Percentiles rank a stretch among this genome's conserved stretches.
Conservation (phyloP, 2,888 invertebrate species). For the Drosophila recens region DNA sequence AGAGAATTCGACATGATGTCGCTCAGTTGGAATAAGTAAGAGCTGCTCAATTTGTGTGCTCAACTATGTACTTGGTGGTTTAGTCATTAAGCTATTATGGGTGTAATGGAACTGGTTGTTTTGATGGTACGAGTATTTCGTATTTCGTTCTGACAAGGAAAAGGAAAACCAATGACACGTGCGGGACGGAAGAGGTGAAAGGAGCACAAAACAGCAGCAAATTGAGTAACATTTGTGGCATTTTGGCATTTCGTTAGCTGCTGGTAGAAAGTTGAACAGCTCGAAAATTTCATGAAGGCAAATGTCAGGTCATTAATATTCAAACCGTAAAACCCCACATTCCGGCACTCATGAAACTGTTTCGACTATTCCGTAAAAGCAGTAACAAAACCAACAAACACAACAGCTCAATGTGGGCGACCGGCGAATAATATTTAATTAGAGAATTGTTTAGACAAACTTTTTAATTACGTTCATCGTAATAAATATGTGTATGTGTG, state of each 20-base stretch:
- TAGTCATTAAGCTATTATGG: slow-evolving; percentile 76
- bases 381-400: not conserved
- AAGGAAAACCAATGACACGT: slow-evolving; percentile 38
- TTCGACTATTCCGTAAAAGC: slow-evolving; percentile 34
- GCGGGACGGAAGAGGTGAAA: slow-evolving; percentile 13
- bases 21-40: slow-evolving; percentile 65
- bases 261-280: slow-evolving; percentile 51
- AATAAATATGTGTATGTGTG: slow-evolving; percentile 4
- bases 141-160: slow-evolving; percentile 27
- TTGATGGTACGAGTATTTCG: slow-evolving; percentile 50
- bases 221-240: slow-evolving; percentile 80
- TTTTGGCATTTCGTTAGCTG: slow-evolving; percentile 18
- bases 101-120: slow-evolving; percentile 31
- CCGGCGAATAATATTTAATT: slow-evolving; percentile 76
- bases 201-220: slow-evolving; percentile 49
- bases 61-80: slow-evolving; percentile 76
- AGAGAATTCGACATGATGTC: slow-evolving; percentile 33
- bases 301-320: slow-evolving; percentile 77
- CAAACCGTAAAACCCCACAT: slow-evolving; percentile 53
- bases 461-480: slow-evolving; percentile 72
- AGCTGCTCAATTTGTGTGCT: slow-evolving; percentile 74
- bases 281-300: slow-evolving; percentile 53
- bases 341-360: slow-evolving; percentile 40
- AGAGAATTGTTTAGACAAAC: slow-evolving; percentile 79
- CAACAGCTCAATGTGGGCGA: slow-evolving; percentile 70